These are phyloP conservation scores for Psammodynastes pulverulentus DNA, from an alignment of 2,113 vertebrate species.

Conservation along the genomic window DNA sequence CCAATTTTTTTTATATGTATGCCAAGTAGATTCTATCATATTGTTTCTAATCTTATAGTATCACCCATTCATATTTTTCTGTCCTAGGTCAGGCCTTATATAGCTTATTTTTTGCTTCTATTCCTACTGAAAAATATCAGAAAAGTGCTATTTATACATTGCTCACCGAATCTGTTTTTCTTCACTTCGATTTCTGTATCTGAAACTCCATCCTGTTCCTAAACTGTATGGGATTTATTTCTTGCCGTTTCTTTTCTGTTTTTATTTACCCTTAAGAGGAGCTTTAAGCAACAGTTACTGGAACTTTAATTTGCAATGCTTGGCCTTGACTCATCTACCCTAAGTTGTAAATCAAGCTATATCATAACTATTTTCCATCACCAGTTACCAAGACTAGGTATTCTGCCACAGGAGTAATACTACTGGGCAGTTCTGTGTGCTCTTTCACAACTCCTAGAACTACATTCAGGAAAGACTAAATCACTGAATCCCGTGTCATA, in stretches of 20 bases:
- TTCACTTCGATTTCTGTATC: not conserved
- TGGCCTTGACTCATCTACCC: not conserved
- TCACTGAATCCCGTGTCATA: not conserved
- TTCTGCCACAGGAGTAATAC: not conserved
- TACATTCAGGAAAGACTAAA: not conserved
- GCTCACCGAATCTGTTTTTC: not conserved
- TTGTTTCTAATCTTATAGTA: not conserved
- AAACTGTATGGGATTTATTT: not conserved
- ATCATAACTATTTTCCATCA: not conserved
- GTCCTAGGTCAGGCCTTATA: not conserved
- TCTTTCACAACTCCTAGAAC: conserved; percentile 6
- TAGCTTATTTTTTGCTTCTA: not conserved
- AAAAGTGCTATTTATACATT: not conserved
- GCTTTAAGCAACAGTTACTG: not conserved
- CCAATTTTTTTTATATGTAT: not conserved
- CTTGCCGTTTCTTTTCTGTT: not conserved
- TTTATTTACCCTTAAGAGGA: not conserved
- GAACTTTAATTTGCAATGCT: not conserved
- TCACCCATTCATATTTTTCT: not conserved
- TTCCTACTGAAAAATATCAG: not conserved
- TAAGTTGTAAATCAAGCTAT: not conserved
- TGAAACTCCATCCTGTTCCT: not conserved
- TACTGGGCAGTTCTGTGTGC: not conserved
- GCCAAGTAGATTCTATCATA: not conserved
- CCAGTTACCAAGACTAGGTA: not conserved